Conservation (phyloP, 2,888 invertebrate genomes). For the Plebejus melissa region DNA sequence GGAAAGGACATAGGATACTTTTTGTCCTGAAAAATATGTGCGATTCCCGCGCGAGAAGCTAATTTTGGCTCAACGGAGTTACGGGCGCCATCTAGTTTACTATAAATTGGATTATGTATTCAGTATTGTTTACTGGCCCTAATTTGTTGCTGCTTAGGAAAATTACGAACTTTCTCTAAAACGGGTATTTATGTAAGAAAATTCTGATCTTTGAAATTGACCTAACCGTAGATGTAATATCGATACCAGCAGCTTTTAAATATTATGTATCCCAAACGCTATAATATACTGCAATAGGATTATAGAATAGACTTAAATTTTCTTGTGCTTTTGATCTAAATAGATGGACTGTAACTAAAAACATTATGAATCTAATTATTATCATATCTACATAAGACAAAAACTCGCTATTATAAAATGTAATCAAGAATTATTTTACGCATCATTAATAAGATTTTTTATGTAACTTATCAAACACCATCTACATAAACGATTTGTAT, state of each 20-base stretch:
- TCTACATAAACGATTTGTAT: slow-evolving; percentile 21
- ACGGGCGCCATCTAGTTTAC: not conserved
- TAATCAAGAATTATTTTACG: slow-evolving; percentile 8
- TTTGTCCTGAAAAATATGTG: too few species aligned
- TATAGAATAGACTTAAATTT: not conserved
- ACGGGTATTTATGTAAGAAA: not conserved
- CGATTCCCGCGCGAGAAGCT: too few species aligned
- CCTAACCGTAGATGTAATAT: not conserved
- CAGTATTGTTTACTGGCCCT: not conserved
- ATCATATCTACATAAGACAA: not conserved
- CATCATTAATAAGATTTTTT: slow-evolving; percentile 8
- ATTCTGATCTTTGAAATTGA: not conserved
- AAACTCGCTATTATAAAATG: not conserved
- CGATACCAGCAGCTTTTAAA: not conserved
- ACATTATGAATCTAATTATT: not conserved
- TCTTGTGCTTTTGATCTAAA: not conserved
- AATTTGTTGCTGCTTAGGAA: not conserved
- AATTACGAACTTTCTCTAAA: not conserved
- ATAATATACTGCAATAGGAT: not conserved
- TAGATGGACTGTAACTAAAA: not conserved
- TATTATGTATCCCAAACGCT: not conserved
- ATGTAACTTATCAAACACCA: not conserved
- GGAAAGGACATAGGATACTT: too few species aligned
- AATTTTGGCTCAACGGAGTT: not conserved
- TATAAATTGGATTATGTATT: not conserved